These are phyloP conservation scores for Amphilophus citrinellus DNA, from an alignment of 2,113 vertebrate species.

Conservation along the genomic window DNA sequence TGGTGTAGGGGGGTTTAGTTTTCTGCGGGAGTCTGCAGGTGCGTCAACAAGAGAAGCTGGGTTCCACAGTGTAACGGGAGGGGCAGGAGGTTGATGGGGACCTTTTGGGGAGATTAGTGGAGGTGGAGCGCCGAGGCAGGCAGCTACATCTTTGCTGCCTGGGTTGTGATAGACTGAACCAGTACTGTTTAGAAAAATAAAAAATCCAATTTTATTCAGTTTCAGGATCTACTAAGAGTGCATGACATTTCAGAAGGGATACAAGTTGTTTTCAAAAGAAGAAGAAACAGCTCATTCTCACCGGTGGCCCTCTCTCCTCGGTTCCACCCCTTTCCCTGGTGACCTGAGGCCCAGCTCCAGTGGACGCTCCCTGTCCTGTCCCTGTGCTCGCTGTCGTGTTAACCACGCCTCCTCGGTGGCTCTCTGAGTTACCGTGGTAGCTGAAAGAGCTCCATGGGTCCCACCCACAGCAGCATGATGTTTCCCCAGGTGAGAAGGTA, in stretches of 20 bases:
- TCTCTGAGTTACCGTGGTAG: conserved; percentile 89
- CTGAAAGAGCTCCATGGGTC: conserved; percentile 83
- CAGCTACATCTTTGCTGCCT: conserved; percentile 81
- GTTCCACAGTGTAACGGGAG: conserved; percentile 92
- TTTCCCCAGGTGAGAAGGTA: conserved; percentile 85
- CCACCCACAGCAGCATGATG: conserved; percentile 61
- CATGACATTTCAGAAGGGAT: neutral
- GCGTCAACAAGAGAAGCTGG: conserved; percentile 90
- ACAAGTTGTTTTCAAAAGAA: neutral
- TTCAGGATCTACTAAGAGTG: neutral
- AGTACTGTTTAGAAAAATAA: conserved; percentile 71
- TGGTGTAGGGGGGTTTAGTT: conserved; percentile 61
- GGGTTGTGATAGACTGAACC: conserved; percentile 84
- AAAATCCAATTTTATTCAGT: neutral
- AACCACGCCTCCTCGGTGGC: conserved; percentile 93
- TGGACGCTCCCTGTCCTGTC: conserved; percentile 93
- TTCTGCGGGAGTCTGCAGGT: conserved; percentile 81
- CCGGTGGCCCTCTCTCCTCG: conserved; percentile 88
- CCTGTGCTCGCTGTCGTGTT: conserved; percentile 88
- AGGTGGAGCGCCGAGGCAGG: conserved; percentile 90
- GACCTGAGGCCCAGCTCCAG: conserved; percentile 86
- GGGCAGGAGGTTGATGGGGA: conserved; percentile 76
- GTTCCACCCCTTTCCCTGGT: conserved; percentile 82
- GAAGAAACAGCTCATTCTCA: conserved; percentile 55
- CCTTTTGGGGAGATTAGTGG: conserved; percentile 95